Evolutionary conservation across 1,140 invertebrate species (phyloP), one percentile per base, ranked within the genome.

Genomic region (Aphidius gifuensis): DNA sequence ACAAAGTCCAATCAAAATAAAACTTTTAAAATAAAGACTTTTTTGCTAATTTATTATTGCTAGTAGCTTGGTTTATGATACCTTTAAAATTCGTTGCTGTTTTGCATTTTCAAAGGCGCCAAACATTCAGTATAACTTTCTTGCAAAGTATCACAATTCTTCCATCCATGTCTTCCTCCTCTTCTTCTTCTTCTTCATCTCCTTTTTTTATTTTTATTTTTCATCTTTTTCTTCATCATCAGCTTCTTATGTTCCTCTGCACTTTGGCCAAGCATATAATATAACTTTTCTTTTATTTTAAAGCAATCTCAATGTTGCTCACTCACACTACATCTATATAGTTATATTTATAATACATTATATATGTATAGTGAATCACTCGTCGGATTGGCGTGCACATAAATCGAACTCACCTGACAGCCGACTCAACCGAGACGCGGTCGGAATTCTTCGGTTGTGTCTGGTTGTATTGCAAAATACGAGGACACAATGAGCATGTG

Each of bases 31-130:
- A 32, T 32, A 32, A 32, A 32, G 23, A 32, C 23, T 32, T 50
- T 67, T 66, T 66, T 64, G 63, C 63, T 70, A 68, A 70, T 69
- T 70, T 72, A 69, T 69, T 64, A 64, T 68, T 64, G 61, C 63
- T 66, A 55, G 59, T 64, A 63, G 65, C 64, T 57, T 66, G 57
- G 57, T 66, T 66, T 66, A 66, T 62, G 61, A 62, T 51, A 60
- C 48, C 64, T 66, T 62, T 66, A 66, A 66, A 66, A 66, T 62
- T 66, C 58, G 57, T 43, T 56, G 49, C 48, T 38, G 48, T 51
- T 51, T 60, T 32, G 23, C 23, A 32, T 32, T 32, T 32, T 32
- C 23, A 16, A 60, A 47, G 48, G 58, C 58, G 58, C 58, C 40
- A 60, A 55, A 40, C 8, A 7, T 54, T 54, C n/a, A 54, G 32